These are phyloP conservation scores for Orestias chungarensis DNA, from an alignment of 2,797 vertebrate genomes.

Conservation along the genomic window DNA sequence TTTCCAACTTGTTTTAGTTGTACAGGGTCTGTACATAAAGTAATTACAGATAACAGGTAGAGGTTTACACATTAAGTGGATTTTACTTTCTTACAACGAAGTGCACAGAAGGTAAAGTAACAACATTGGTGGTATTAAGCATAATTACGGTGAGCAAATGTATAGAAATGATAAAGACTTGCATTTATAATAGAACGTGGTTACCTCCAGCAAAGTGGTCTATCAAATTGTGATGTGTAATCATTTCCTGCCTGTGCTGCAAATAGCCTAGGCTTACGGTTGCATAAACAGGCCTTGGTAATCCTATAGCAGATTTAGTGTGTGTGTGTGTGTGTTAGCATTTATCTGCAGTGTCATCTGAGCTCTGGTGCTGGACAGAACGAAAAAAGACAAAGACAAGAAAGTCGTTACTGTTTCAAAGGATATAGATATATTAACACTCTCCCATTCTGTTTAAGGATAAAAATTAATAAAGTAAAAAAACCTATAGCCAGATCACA, in stretches of 20 bases:
- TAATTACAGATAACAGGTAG: not conserved
- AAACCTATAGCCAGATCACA: no score
- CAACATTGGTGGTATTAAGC: not conserved
- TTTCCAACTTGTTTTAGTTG: not conserved
- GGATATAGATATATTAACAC: not conserved
- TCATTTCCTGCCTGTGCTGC: slow-evolving; percentile 64
- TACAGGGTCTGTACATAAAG: not conserved
- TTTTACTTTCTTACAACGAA: not conserved
- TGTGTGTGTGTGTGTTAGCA: slow-evolving; percentile 35
- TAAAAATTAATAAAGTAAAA: not conserved
- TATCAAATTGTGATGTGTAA: slow-evolving; percentile 47
- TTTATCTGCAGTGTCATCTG: slow-evolving; percentile 48
- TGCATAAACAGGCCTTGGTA: slow-evolving; percentile 68
- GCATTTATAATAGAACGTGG: slow-evolving; percentile 3
- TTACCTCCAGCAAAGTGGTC: slow-evolving; percentile 31
- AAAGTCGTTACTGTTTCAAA: not conserved
- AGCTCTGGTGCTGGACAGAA: slow-evolving; percentile 1
- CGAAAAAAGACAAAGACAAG: not conserved
- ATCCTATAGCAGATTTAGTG: slow-evolving; percentile 64
- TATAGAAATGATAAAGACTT: not conserved
- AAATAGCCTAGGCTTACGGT: slow-evolving; percentile 76
- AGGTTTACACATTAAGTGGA: not conserved
- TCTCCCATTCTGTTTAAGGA: not conserved
- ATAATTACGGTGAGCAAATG: not conserved
- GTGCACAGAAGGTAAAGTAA: not conserved